Base-by-base conservation (phyloP, 2,888 invertebrate genomes). In the Drosophila vallismaia region DNA sequence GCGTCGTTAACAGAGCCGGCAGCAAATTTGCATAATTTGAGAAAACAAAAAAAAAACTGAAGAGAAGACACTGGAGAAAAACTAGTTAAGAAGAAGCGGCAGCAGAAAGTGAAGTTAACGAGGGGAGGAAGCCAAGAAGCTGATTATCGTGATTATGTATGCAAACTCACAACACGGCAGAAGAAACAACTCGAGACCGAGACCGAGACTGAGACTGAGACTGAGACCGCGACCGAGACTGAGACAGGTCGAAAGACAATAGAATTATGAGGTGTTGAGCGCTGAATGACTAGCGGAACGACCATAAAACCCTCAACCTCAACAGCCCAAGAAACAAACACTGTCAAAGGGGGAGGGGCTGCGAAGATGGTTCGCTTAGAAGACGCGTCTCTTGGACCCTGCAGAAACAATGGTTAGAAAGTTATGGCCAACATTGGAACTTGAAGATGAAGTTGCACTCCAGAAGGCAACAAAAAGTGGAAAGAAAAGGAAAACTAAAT, bases 221-320 rank as follows among this genome's bases (percentile, higher is more conserved):
- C 19, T 5, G 28, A 0, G 28, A 28, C 28, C 2, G 28, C 1
- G 28, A 2, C 28, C 6, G 28, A 28, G 55, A 19, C n/a, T 67
- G 46, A 40, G 59, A 64, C 60, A 57, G 60, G 53, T 66, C 66
- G 71, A 68, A 77, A 88, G 76, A 86, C 85, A 86, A 86, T 86
- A 75, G 85, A 86, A 88, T 88, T 86, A 88, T 80, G 85, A 86
- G 86, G 88, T 88, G 85, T 88, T 87, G 87, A 85, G 64, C 68
- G 83, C 57, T 68, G 74, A 64, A 68, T 87, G 85, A 82, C 79
- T 82, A 79, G 86, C 83, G 86, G 76, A 82, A 81, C 74, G 75
- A 59, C 68, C 51, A 75, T 76, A 76, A 76, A 75, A 66, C 51
- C 68, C 59, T 36, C 36, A 36, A 36, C 36, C 36, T 36, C 36